Base-by-base conservation (phyloP, 2,888 invertebrate species). In the Ashinkailepas kermadecensis region DNA sequence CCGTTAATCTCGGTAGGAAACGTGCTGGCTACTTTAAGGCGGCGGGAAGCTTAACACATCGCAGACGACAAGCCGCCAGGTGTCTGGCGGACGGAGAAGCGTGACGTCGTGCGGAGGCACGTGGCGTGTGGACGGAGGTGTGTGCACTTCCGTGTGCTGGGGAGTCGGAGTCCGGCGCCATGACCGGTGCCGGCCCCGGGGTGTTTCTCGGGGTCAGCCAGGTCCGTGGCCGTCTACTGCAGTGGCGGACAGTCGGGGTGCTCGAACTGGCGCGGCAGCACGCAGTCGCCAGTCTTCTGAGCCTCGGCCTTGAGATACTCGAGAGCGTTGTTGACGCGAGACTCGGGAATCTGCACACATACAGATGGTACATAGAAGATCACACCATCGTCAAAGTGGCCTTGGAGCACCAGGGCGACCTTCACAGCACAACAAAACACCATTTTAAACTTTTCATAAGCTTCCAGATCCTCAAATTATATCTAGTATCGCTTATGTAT, bases 251-350 rank as follows among this genome's bases (percentile, higher is more conserved):
- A 79, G 58, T 79, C 79, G 7, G 58, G 58, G 79, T 58, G 58
- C 58, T 58, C 58, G 79, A 79, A 79, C 3, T 79, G 79, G n/a
- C 79, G 79, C 23, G 79, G 79, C 57, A 79, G 13, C 79, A 79
- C 79, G 11, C 23, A 18, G 21, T 21, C 7, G 21, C 21, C 18
- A 1, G 18, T 56, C 74, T 74, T 74, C 21, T 74, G 54, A 18
- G 74, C 18, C 74, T 74, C 74, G 8, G 18, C 21, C 74, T 13
- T 15, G 58, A 79, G 58, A 13, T 58, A 79, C 23, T 79, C 79
- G n/a, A 79, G 79, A 58, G 23, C 79, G 58, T 58, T 58, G 23
- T 79, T 57, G n/a, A 79, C 79, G 7, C 79, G n/a, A 6, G 79
- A 79, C 23, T 79, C 79, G 9, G 79, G 23, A 58, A 79, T 58